Base-by-base conservation (phyloP, 2,888 invertebrate species). In the Anthrax anthrax region DNA sequence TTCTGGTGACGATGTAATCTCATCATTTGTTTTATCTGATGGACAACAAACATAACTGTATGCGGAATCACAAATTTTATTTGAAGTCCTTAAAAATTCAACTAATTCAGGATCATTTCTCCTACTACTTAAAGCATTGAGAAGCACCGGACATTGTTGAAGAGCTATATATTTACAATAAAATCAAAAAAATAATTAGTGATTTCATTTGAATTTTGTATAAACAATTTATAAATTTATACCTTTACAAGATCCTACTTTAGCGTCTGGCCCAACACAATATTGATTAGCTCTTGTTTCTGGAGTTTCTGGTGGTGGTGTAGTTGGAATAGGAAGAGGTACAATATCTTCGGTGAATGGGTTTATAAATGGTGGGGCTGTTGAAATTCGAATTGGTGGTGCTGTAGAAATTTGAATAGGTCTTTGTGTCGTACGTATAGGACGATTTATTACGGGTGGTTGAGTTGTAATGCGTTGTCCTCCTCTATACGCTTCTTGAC, bases 1-100 rank as follows among this genome's bases (percentile, higher is more conserved):
- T n/a, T 27, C 9, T 27, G 23, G 5, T 27, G 23, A 8, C 3
- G 29, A 32, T 12, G 29, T 12, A 12, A 4, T 12, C 8, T 8
- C 13, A 32, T 8, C 16, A 37, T 42, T 29, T 1, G 48, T 42
- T 10, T 43, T 42, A 4, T 18, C 17, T 4, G 32, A 39, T 27
- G 68, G 67, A 47, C 66, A 66, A 42, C 66, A 66, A 4, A 65
- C 54, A n/a, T 51, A 49, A 10, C 57, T 55, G 13, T 55, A 57
- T 9, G 38, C 17, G 3, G 45, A 42, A 4, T 55, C 53, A 32
- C 66, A 66, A 8, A 63, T 49, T 14, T 47, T 37, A 49, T 66
- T 63, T 2, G 67, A 67, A 6, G 55, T 53, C n/a, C 57, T 52
- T 23, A 66, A 38, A 18, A 54, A 60, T 10, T 53, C 53, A 2